phyloP scores from a whole-genome alignment of 1,140 invertebrate species.

The Chymomyza costata region DNA sequence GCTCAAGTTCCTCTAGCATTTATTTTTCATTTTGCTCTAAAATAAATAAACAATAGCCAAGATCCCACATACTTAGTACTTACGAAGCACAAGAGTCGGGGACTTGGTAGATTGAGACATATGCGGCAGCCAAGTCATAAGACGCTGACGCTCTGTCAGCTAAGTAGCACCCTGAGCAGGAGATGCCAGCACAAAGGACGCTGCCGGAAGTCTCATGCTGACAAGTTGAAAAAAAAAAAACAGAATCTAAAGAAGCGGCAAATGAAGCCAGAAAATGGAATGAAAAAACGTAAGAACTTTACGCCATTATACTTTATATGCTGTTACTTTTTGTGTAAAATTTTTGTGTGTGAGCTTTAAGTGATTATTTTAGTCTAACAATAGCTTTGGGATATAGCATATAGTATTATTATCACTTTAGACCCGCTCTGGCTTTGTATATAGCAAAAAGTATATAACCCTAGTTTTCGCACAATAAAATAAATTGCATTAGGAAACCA shows the following conservation, averaged over 20 bases:
- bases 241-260: not conserved
- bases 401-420: too few species aligned
- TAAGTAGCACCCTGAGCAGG: conserved; percentile 24
- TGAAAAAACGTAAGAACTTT: too few species aligned
- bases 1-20: not conserved
- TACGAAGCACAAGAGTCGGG: not conserved
- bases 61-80: too few species aligned
- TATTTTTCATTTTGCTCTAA: conserved; percentile 30
- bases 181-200: conserved; percentile 50
- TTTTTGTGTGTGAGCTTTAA: conserved; percentile 36
- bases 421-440: too few species aligned
- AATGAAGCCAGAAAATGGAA: too few species aligned
- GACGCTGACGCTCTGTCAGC: conserved; percentile 39
- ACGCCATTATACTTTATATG: conserved; percentile 62
- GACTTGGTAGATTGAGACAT: not conserved
- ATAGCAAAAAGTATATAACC: conserved; percentile 11
- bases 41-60: too few species aligned
- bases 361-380: too few species aligned
- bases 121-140: not conserved
- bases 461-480: too few species aligned
- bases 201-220: conserved; percentile 47
- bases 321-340: conserved; percentile 31
- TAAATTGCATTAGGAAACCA: conserved; percentile 69
- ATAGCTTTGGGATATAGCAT: conserved; percentile 33
- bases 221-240: not conserved